Evolutionary conservation across 2,797 vertebrate genomes (phyloP).

Genomic region (Bradypodion ventrale): DNA sequence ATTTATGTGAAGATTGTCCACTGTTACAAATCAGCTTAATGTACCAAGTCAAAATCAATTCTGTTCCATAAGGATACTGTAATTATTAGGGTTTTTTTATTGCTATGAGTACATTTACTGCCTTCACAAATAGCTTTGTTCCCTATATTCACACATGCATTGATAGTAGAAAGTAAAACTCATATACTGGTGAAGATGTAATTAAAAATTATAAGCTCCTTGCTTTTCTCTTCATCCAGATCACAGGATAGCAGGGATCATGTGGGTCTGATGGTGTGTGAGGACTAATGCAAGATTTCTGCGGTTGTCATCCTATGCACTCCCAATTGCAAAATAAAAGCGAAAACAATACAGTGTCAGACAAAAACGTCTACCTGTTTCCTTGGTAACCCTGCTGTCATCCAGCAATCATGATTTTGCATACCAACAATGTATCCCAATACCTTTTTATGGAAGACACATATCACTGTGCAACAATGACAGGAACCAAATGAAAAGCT

Average conservation of each 20-base stretch:
- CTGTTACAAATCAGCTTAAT: constrained; percentile 54
- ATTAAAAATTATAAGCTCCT: constrained; percentile 29
- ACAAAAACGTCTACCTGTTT: background rate
- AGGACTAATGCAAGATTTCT: background rate
- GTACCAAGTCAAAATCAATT: constrained; percentile 56
- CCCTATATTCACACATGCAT: constrained; percentile 47
- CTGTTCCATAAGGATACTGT: constrained; percentile 52
- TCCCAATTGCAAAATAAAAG: background rate
- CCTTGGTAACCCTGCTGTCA: background rate
- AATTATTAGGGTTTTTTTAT: constrained; percentile 46
- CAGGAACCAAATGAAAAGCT: too few species aligned
- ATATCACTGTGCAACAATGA: background rate
- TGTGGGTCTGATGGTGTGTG: background rate
- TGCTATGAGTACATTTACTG: constrained; percentile 47
- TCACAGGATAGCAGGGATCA: background rate
- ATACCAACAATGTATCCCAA: background rate
- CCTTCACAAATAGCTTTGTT: constrained; percentile 54
- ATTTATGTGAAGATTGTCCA: background rate
- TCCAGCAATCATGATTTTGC: background rate
- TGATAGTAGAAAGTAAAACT: constrained; percentile 42
- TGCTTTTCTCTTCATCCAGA: constrained; percentile 1
- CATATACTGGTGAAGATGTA: constrained; percentile 42
- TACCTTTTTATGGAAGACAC: background rate
- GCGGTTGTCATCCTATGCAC: background rate
- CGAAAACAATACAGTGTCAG: background rate